Percentiles rank a stretch among this genome's conserved stretches.
Conservation (phyloP, 2,797 vertebrate species). For the Enteromius treurensis region DNA sequence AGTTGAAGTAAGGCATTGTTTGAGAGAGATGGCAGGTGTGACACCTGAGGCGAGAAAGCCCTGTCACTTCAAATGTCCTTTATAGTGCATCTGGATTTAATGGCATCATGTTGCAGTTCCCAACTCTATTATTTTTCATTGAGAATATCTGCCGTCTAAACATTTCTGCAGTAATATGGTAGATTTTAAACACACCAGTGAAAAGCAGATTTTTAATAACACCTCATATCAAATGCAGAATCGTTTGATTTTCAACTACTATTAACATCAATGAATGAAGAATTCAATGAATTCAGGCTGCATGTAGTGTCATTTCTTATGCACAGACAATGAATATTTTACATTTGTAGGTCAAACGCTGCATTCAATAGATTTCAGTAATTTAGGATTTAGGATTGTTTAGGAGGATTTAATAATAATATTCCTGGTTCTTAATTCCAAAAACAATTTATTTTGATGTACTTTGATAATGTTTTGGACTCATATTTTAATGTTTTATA, state of each 20-base stretch:
- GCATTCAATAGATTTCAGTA: not conserved
- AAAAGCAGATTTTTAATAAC: not conserved
- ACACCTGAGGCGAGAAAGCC: conserved; percentile 33
- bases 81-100: conserved; percentile 29
- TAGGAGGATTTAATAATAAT: not conserved
- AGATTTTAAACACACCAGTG: not conserved
- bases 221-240: not conserved
- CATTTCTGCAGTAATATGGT: not conserved
- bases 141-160: not conserved
- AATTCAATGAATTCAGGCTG: not conserved
- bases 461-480: not conserved
- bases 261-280: not conserved
- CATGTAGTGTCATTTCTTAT: not conserved
- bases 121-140: conserved; percentile 6
- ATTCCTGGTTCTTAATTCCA: not conserved
- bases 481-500: no score
- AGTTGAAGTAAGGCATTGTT: conserved; percentile 8
- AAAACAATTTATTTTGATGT: not conserved
- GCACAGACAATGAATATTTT: not conserved
- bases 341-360: not conserved
- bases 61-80: conserved; percentile 45
- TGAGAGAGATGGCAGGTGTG: conserved; percentile 40
- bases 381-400: not conserved
- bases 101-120: conserved; percentile 24
- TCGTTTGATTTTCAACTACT: not conserved